Conservation (phyloP, 1,140 invertebrate species). For the Drusus annulatus region DNA sequence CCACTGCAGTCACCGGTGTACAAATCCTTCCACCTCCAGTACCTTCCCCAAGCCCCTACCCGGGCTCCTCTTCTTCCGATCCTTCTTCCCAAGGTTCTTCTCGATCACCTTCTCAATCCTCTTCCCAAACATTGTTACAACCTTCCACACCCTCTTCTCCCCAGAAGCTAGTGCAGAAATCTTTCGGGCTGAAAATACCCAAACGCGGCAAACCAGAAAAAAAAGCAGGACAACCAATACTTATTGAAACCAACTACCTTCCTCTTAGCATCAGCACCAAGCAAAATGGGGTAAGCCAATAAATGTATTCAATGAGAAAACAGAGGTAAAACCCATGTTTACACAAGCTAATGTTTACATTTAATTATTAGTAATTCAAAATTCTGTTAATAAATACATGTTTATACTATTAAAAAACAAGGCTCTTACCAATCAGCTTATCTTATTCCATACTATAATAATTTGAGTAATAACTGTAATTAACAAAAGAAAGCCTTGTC, state of each 20-base stretch:
- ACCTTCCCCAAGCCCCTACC: neutral
- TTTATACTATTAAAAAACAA: too few species aligned
- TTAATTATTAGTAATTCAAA: too few species aligned
- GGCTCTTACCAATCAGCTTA: too few species aligned
- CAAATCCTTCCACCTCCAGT: too few species aligned
- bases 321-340: too few species aligned
- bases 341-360: too few species aligned
- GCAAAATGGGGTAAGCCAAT: constrained; percentile 24
- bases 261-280: neutral
- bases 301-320: too few species aligned
- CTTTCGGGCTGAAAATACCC: neutral
- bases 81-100: neutral
- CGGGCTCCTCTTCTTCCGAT: neutral
- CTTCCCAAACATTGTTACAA: neutral
- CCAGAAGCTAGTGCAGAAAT: neutral
- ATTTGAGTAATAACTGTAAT: too few species aligned
- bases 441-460: too few species aligned
- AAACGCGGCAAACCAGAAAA: neutral
- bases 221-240: constrained; percentile 11
- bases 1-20: neutral
- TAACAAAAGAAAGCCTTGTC: too few species aligned
- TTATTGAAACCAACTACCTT: constrained; percentile 36
- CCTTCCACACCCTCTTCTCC: neutral
- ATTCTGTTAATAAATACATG: too few species aligned
- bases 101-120: neutral